Evolutionary conservation across 1,140 invertebrate species (phyloP).

Genomic region (Drosophila cardini): DNA sequence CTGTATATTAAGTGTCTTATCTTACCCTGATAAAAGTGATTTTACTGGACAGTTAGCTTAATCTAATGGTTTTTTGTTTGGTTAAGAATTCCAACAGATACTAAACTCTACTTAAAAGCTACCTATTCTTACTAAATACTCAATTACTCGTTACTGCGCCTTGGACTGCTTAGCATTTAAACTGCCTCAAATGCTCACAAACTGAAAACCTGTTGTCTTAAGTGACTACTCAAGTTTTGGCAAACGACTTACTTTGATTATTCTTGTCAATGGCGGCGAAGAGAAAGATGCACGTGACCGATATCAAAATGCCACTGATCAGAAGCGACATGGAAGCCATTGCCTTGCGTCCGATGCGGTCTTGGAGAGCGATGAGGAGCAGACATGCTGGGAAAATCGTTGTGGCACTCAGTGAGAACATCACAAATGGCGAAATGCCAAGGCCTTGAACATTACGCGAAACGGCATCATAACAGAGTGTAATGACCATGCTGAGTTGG

Average conservation of each 20-base stretch:
- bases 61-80: too few relatives aligned
- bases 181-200: not conserved
- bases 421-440: slow-evolving; percentile 86
- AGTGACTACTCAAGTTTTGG: not conserved
- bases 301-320: slow-evolving; percentile 86
- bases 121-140: too few relatives aligned
- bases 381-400: slow-evolving; percentile 87
- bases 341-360: slow-evolving; percentile 87
- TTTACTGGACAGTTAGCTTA: too few relatives aligned
- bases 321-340: slow-evolving; percentile 86
- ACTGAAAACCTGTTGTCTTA: slow-evolving; percentile 5
- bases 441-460: slow-evolving; percentile 87
- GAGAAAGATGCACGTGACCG: slow-evolving; percentile 69
- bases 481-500: slow-evolving; percentile 86
- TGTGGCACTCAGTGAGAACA: slow-evolving; percentile 86
- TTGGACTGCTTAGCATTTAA: too few relatives aligned
- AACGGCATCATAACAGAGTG: slow-evolving; percentile 87
- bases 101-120: too few relatives aligned
- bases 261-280: slow-evolving; percentile 63
- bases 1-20: too few relatives aligned
- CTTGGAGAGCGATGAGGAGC: slow-evolving; percentile 86
- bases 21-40: too few relatives aligned
- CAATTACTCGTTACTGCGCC: too few relatives aligned
- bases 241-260: slow-evolving; percentile 52
- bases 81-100: too few relatives aligned